Base-by-base conservation (phyloP, 30 jellyfish, hydroid and myxozoan genomes). In the Mastigias papua region DNA sequence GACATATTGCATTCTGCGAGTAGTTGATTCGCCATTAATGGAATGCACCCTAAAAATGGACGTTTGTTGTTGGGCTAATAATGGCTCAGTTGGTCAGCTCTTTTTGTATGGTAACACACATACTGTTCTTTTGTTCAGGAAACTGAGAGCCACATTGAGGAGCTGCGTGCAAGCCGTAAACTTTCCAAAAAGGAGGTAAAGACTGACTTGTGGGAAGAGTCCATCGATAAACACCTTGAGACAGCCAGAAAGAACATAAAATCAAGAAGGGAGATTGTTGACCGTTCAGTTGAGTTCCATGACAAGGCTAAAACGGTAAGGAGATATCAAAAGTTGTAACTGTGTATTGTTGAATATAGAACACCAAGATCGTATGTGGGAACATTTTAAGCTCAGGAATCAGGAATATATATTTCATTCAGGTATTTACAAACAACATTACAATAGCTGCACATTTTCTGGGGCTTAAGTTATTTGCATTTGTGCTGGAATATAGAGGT, bases 91-190 rank as follows among this genome's bases (percentile, higher is more conserved):
- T 9, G 23, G 74, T 1, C 35, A 11, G 42, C 23, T 1, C 17
- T 63, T 63, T 63, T 7, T 63, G 37, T 19, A 27, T 23, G n/a
- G 9, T 19, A 63, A 63, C 11, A 27, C 42, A 37, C 83, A 72
- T 69, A 32, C 69, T 83, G 69, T 48, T 69, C 86, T 71, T 73
- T 82, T 83, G 19, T 69, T 29, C 80, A 83, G 92, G 86, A 83
- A 69, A 70, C 86, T 6, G 92, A 73, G 86, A 72, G 68, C 27
- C 69, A 49, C 28, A 58, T 83, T 48, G 82, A 57, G 19, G 80
- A 83, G 64, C 86, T 69, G 86, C 67, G 92, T 70, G 32, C 86
- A 60, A 67, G 70, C 54, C 86, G 86, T 71, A 83, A 83, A 70
- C 86, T 51, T 23, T 25, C 69, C 54, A 78, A 67, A 3, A 16